phyloP scores from a whole-genome alignment of 2,113 vertebrate species.

The Amphiprion percula region DNA sequence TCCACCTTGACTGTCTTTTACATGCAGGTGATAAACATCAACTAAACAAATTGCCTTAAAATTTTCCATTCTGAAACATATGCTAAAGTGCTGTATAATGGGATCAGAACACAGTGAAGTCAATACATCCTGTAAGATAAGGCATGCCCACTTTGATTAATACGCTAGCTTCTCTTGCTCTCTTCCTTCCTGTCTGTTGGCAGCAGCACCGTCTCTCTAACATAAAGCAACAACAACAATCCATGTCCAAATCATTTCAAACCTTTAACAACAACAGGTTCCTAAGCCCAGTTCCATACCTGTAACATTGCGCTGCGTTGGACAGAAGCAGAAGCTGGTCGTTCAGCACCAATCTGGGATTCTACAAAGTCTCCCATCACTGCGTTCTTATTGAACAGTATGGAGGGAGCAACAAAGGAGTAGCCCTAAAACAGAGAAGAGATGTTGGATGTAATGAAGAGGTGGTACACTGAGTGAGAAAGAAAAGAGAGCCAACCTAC shows the following conservation, averaged over 20 bases:
- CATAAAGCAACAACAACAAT: not conserved
- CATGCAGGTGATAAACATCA: too few relatives aligned
- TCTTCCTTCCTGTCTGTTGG: slow-evolving; percentile 19
- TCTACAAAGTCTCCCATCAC: slow-evolving; percentile 90
- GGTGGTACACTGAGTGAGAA: not conserved
- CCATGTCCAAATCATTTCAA: not conserved
- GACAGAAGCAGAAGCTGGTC: slow-evolving; percentile 88
- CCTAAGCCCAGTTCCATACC: slow-evolving; percentile 73
- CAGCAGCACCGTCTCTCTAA: not conserved
- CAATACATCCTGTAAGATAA: not conserved
- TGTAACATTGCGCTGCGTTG: slow-evolving; percentile 91
- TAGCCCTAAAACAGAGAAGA: slow-evolving; percentile 85
- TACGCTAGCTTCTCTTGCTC: not conserved
- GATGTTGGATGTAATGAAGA: not conserved
- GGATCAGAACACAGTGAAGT: too few relatives aligned
- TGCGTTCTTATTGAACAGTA: slow-evolving; percentile 91
- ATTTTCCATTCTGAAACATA: too few relatives aligned
- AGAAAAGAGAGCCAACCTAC: not conserved
- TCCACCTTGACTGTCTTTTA: too few relatives aligned
- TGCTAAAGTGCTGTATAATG: too few relatives aligned
- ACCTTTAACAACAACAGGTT: not conserved
- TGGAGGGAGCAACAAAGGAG: slow-evolving; percentile 93
- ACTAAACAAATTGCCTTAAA: too few relatives aligned
- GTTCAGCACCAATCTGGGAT: slow-evolving; percentile 81
- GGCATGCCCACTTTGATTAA: not conserved